Percentiles rank a stretch among this genome's conserved stretches.
phyloP scores from a whole-genome alignment of 1,140 invertebrate species.

The Hypsibius dujardini region DNA sequence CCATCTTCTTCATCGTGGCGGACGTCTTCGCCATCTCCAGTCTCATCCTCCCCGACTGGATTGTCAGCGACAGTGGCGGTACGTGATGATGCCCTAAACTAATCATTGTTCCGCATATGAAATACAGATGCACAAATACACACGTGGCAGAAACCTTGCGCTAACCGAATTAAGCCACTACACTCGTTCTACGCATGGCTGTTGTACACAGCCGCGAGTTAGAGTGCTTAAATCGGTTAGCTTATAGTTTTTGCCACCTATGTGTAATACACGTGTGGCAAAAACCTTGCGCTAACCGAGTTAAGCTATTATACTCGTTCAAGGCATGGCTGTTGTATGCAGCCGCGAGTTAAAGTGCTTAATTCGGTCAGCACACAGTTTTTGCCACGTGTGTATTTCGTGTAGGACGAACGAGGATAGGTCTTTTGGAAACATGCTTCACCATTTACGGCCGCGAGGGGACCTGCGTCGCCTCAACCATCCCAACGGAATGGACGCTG shows the following conservation, averaged over 20 bases:
- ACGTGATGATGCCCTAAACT: too few species aligned
- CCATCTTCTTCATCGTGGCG: conserved; percentile 70
- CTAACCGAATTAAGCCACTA: too few species aligned
- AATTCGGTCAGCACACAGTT: too few species aligned
- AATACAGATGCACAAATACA: too few species aligned
- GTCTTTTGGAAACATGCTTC: conserved; percentile 81
- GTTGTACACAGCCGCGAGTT: too few species aligned
- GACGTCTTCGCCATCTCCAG: conserved; percentile 83
- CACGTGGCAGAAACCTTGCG: too few species aligned
- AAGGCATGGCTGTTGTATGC: background rate
- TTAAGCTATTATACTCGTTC: conserved; percentile 35
- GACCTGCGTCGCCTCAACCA: conserved; percentile 63
- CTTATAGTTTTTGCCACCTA: too few species aligned
- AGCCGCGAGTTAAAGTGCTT: conserved; percentile 5
- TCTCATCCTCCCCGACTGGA: conserved; percentile 84
- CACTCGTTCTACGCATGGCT: too few species aligned
- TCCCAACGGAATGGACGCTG: conserved; percentile 71
- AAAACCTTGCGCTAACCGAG: too few species aligned
- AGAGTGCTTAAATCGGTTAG: too few species aligned
- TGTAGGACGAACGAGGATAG: conserved; percentile 63
- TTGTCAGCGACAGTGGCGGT: conserved; percentile 71
- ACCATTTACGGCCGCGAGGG: conserved; percentile 69
- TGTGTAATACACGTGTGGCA: too few species aligned
- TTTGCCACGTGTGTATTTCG: conserved; percentile 22
- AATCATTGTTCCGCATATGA: too few species aligned